These are phyloP conservation scores for Saccostrea cuccullata DNA, from an alignment of 1,140 invertebrate genomes.

Conservation along the genomic window DNA sequence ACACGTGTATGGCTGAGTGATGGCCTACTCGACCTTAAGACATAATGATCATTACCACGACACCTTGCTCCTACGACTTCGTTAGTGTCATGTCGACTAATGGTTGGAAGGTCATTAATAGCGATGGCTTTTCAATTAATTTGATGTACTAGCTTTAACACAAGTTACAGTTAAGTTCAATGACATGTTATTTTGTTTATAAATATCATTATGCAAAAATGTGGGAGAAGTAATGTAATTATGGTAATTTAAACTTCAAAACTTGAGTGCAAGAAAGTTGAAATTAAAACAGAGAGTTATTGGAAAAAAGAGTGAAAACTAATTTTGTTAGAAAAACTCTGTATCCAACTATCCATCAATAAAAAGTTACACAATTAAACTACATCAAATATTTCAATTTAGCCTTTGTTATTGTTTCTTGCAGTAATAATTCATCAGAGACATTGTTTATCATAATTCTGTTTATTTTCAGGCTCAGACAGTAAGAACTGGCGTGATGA, in stretches of 20 bases:
- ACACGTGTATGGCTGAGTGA: not conserved
- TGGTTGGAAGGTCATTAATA: not conserved
- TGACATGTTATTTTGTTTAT: not conserved
- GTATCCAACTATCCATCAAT: no score
- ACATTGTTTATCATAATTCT: no score
- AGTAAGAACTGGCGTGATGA: constrained; percentile 70
- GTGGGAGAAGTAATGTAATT: not conserved
- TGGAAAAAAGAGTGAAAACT: not conserved
- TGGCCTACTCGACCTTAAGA: not conserved
- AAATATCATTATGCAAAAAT: not conserved
- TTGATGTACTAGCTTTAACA: not conserved
- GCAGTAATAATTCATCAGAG: not conserved
- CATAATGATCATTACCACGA: not conserved
- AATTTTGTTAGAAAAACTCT: no score
- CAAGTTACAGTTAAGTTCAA: not conserved
- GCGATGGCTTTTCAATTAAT: not conserved
- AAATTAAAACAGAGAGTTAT: not conserved
- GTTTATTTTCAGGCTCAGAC: constrained; percentile 62
- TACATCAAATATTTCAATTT: no score
- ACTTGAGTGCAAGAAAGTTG: not conserved
- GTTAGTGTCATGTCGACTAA: not conserved
- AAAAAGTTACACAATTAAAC: no score
- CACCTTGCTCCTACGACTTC: not conserved
- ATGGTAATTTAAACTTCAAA: not conserved
- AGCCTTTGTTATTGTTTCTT: not conserved